Percentiles rank a stretch among this genome's conserved stretches.
These are phyloP conservation scores for Gymnothorax javanicus DNA, from an alignment of 2,797 vertebrate genomes.

Conservation along the genomic window DNA sequence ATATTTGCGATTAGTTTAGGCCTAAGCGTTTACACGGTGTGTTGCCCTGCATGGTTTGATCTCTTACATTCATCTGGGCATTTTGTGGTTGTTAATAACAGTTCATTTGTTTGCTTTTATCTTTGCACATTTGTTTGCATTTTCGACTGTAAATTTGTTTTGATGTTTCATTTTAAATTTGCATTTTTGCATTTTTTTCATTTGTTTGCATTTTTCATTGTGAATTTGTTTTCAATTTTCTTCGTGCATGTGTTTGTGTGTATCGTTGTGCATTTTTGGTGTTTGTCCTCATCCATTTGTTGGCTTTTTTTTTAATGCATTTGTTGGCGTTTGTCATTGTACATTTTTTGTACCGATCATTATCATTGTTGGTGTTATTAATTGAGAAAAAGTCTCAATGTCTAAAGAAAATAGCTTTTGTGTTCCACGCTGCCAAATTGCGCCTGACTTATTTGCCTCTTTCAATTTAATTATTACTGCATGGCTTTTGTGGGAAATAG, in stretches of 20 bases:
- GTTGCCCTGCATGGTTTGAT: neutral
- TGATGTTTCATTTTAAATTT: no score
- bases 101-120: no score
- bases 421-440: neutral
- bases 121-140: no score
- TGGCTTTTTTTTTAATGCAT: no score
- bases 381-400: neutral
- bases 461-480: neutral
- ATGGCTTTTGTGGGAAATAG: neutral
- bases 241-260: neutral
- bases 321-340: no score
- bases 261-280: neutral
- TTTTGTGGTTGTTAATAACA: no score
- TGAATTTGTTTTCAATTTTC: no score
- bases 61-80: neutral
- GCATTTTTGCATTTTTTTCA: no score
- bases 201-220: no score
- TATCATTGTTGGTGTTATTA: no score
- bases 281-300: neutral
- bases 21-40: neutral
- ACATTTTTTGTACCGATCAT: no score
- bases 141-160: no score
- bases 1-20: neutral
- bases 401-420: neutral
- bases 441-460: neutral